phyloP scores from a whole-genome alignment of 1,140 invertebrate genomes.

The Eriosoma lanigerum region DNA sequence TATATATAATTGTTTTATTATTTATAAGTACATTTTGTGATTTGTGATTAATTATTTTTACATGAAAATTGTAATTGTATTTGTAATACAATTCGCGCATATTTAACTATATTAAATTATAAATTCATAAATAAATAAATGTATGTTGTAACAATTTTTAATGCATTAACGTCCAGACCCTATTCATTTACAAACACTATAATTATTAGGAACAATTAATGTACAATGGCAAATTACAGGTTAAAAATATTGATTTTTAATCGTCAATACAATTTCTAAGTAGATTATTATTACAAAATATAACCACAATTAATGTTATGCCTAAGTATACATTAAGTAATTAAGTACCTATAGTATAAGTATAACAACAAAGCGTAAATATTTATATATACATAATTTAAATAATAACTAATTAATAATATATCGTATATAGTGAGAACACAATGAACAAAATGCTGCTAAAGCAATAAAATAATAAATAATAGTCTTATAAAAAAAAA shows the following conservation, averaged over 20 bases:
- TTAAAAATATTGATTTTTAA: too few relatives aligned
- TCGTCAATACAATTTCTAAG: too few relatives aligned
- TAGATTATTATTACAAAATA: neutral
- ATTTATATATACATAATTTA: neutral
- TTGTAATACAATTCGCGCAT: too few relatives aligned
- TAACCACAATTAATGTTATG: neutral
- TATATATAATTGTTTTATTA: too few relatives aligned
- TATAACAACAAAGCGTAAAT: neutral
- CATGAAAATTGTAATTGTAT: too few relatives aligned
- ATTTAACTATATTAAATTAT: too few relatives aligned
- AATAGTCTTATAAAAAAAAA: neutral
- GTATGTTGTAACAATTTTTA: too few relatives aligned
- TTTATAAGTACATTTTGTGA: too few relatives aligned
- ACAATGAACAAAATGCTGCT: neutral
- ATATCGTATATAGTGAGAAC: neutral
- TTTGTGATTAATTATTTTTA: too few relatives aligned
- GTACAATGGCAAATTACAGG: neutral
- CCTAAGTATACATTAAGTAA: neutral
- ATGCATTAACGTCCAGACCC: too few relatives aligned
- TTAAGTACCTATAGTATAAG: neutral
- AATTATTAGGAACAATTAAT: neutral
- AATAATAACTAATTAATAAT: neutral
- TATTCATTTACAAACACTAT: neutral
- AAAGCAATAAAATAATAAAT: slow-evolving; percentile 12
- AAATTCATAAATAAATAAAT: too few relatives aligned